phyloP scores from a whole-genome alignment of 2,797 vertebrate genomes.

The Australoheros facetus region DNA sequence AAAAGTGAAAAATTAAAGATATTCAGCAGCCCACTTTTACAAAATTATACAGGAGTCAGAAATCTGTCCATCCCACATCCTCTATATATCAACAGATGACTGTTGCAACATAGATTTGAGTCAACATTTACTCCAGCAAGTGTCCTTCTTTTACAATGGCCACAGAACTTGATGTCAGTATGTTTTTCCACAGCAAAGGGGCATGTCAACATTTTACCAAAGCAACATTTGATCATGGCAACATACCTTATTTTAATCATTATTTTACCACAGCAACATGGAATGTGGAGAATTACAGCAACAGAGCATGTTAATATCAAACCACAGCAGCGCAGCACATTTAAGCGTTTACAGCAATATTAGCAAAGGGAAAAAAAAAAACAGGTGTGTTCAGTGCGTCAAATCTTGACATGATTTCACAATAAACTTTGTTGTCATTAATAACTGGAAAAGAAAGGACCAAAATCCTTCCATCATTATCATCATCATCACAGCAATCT shows the following conservation, averaged over 20 bases:
- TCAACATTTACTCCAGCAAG: conserved; percentile 43
- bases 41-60: conserved; percentile 50
- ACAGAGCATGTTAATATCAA: conserved; percentile 35
- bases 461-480: conserved; percentile 18
- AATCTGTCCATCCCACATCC: conserved; percentile 43
- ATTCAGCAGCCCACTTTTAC: conserved; percentile 47
- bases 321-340: conserved; percentile 49
- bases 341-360: conserved; percentile 43
- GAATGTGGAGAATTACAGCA: conserved; percentile 44
- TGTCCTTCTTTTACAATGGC: conserved; percentile 9
- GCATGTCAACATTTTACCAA: conserved; percentile 44
- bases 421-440: conserved; percentile 13
- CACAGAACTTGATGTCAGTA: conserved; percentile 31
- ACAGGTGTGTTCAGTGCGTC: conserved; percentile 38
- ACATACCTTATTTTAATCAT: conserved; percentile 58
- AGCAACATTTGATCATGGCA: conserved; percentile 57
- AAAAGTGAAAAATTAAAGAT: conserved; percentile 40
- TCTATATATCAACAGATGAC: conserved; percentile 53
- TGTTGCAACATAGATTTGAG: conserved; percentile 12
- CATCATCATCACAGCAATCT: conserved; percentile 10
- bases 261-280: conserved; percentile 59
- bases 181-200: conserved; percentile 38
- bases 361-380: conserved; percentile 57
- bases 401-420: conserved; percentile 43
- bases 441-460: conserved; percentile 36